phyloP scores from a whole-genome alignment of 92 coral and sea anemone genomes.

The Galaxea fascicularis region DNA sequence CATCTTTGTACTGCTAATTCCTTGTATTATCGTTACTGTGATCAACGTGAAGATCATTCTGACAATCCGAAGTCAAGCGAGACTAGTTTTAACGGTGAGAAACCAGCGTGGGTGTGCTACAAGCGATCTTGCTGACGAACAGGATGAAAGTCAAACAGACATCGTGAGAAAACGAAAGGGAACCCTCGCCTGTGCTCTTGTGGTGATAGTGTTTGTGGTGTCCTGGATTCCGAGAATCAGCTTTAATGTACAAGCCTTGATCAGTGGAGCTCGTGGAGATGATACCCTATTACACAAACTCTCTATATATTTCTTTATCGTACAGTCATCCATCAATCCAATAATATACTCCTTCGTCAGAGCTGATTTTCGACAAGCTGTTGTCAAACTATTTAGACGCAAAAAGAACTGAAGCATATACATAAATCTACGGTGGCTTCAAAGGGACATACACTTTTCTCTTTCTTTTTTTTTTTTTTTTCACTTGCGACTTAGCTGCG shows the following conservation, averaged over 20 bases:
- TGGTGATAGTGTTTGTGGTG: slow-evolving; percentile 61
- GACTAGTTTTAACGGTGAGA: background rate
- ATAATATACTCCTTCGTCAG: slow-evolving; percentile 74
- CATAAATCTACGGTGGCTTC: background rate
- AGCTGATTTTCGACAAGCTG: slow-evolving; percentile 73
- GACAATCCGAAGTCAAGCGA: slow-evolving; percentile 21
- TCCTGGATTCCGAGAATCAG: slow-evolving; percentile 73
- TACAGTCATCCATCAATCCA: slow-evolving; percentile 76
- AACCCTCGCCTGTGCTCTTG: slow-evolving; percentile 64
- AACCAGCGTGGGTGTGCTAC: background rate
- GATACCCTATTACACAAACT: slow-evolving; percentile 39
- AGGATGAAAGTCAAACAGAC: slow-evolving; percentile 9
- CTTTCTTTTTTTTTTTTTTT: too few species aligned
- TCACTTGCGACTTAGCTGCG: too few species aligned
- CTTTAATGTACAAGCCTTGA: slow-evolving; percentile 41
- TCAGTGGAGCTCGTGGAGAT: slow-evolving; percentile 30
- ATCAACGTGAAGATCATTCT: slow-evolving; percentile 22
- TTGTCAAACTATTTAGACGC: slow-evolving; percentile 31
- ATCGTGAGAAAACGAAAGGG: slow-evolving; percentile 47
- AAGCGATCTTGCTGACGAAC: background rate
- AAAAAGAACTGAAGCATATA: background rate
- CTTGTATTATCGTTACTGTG: background rate
- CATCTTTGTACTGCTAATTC: slow-evolving; percentile 1
- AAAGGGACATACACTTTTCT: too few species aligned
- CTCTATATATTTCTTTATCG: slow-evolving; percentile 61